These are phyloP conservation scores for Latrodectus hesperus DNA, from an alignment of 2,888 invertebrate genomes.

Conservation along the genomic window DNA sequence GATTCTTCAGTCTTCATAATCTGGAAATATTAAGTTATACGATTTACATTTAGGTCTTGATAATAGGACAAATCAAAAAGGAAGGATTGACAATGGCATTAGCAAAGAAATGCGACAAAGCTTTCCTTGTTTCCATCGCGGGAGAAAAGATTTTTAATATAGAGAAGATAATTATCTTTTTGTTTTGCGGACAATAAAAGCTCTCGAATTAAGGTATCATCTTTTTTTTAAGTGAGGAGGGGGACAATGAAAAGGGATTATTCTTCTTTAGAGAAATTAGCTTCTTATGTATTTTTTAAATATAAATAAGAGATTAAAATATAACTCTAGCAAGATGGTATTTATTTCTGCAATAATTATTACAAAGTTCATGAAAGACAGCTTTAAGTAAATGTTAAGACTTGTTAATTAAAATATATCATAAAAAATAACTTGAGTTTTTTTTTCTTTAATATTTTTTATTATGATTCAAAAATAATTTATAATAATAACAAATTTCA, in stretches of 20 bases:
- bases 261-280: background rate
- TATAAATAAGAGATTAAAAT: background rate
- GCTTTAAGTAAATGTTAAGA: too few species aligned
- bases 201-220: constrained; percentile 1
- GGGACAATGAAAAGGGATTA: background rate
- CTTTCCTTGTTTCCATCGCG: background rate
- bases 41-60: too few species aligned
- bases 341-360: background rate
- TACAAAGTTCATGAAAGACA: too few species aligned
- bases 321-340: background rate
- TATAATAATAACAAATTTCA: too few species aligned
- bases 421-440: too few species aligned
- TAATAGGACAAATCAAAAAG: too few species aligned
- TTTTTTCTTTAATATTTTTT: too few species aligned
- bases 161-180: constrained; percentile 24
- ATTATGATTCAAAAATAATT: too few species aligned
- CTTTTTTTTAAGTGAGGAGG: background rate
- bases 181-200: constrained; percentile 16
- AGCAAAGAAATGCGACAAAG: background rate
- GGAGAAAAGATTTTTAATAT: constrained; percentile 21
- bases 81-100: background rate
- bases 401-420: too few species aligned
- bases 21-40: too few species aligned
- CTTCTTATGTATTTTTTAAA: background rate
- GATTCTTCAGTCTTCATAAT: too few species aligned